phyloP scores from a whole-genome alignment of 53 echinoderm and acorn worm species.

The Luidia sarsii region DNA sequence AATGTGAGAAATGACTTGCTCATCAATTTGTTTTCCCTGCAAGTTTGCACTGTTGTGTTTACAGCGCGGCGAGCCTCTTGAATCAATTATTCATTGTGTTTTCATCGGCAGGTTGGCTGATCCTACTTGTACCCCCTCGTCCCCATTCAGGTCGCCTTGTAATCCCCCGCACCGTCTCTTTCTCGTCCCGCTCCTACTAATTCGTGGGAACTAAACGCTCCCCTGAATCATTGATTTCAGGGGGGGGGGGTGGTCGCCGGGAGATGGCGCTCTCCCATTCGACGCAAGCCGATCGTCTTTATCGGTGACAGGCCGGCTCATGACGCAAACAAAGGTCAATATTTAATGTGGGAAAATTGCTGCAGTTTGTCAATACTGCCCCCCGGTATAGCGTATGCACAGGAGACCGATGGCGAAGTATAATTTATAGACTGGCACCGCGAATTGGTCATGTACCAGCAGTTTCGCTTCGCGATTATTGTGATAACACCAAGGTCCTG shows the following conservation, averaged over 20 bases:
- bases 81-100: slow-evolving; percentile 42
- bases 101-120: slow-evolving; percentile 22
- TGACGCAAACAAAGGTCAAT: slow-evolving; percentile 20
- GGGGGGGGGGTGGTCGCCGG: no score
- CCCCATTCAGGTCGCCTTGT: neutral
- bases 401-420: no score
- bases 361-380: neutral
- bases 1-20: no score
- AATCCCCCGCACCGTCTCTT: neutral
- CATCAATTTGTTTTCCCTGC: no score
- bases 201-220: slow-evolving; percentile 40
- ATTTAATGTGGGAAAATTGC: slow-evolving; percentile 21
- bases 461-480: no score
- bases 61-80: slow-evolving; percentile 25
- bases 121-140: neutral
- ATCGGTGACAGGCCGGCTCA: neutral
- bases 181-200: neutral
- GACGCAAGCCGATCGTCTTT: no score
- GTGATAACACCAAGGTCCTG: no score
- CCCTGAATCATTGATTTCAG: slow-evolving; percentile 21
- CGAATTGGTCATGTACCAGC: no score
- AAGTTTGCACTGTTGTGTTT: slow-evolving; percentile 5
- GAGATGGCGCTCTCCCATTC: no score
- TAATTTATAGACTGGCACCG: no score
- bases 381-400: no score